Percentiles rank a stretch among this genome's conserved stretches.
Evolutionary conservation across 2,888 invertebrate genomes (phyloP).

Genomic region (Cylloceria caligata): DNA sequence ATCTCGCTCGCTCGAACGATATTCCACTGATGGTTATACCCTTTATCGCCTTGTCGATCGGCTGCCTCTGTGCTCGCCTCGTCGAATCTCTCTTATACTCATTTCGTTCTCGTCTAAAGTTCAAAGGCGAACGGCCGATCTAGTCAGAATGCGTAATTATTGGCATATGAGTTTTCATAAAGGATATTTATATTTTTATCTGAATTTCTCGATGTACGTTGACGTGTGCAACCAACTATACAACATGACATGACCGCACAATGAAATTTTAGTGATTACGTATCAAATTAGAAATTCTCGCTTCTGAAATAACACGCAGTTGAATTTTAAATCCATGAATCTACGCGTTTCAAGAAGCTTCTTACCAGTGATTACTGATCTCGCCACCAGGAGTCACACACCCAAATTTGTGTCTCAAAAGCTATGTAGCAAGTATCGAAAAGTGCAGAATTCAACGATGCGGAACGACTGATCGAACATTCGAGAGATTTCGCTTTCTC

Average conservation of each 20-base stretch:
- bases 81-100: slow-evolving; percentile 60
- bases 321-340: neutral
- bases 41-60: slow-evolving; percentile 75
- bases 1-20: slow-evolving; percentile 71
- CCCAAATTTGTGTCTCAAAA: neutral
- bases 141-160: slow-evolving; percentile 57
- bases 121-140: slow-evolving; percentile 51
- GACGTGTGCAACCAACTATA: slow-evolving; percentile 20
- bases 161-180: slow-evolving; percentile 58
- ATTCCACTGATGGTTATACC: slow-evolving; percentile 69
- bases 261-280: neutral
- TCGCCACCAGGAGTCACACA: neutral
- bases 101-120: slow-evolving; percentile 53
- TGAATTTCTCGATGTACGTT: slow-evolving; percentile 30
- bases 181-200: slow-evolving; percentile 47
- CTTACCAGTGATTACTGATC: neutral
- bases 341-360: neutral
- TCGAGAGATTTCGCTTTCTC: neutral
- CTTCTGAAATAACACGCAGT: neutral
- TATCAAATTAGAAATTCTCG: neutral
- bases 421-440: neutral
- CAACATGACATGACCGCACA: too few species aligned
- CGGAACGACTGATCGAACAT: neutral
- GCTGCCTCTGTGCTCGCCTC: neutral
- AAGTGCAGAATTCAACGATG: neutral